Percentiles rank a stretch among this genome's conserved stretches.
These are phyloP conservation scores for Holothuria glaberrima DNA, from an alignment of 35 echinoderm and acorn worm species.

Conservation along the genomic window DNA sequence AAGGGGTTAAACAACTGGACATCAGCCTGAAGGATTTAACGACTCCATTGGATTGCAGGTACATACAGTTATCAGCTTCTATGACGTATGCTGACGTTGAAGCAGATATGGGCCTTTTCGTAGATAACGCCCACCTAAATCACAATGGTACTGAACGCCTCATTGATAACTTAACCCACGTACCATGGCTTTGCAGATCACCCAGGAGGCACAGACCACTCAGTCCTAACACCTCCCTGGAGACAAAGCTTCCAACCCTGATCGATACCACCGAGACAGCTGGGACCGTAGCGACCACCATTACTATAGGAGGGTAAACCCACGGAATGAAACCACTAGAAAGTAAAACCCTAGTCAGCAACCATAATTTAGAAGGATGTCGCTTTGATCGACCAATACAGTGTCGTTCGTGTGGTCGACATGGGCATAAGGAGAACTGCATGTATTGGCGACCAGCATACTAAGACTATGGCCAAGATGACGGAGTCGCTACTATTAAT, in stretches of 20 bases:
- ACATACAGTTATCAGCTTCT: too few species aligned
- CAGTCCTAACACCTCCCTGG: background rate
- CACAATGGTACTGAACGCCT: too few species aligned
- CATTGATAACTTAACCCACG: too few species aligned
- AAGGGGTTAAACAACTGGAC: too few species aligned
- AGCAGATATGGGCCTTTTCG: too few species aligned
- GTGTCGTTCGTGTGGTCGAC: too few species aligned
- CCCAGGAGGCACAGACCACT: background rate
- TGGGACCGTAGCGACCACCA: background rate
- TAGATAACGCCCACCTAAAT: too few species aligned
- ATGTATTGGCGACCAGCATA: background rate
- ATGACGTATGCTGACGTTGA: too few species aligned
- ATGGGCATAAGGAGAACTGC: background rate
- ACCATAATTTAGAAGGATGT: background rate
- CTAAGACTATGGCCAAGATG: background rate
- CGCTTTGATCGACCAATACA: background rate
- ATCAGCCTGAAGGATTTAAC: too few species aligned
- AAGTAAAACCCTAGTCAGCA: background rate
- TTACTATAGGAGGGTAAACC: background rate
- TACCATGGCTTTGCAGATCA: conserved; percentile 7
- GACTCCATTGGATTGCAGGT: too few species aligned
- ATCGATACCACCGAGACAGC: background rate
- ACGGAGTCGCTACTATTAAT: conserved; percentile 7
- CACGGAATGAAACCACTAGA: background rate
- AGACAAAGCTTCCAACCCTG: background rate